Conservation (phyloP, 2,797 vertebrate genomes). For the Sebastes alutus region DNA sequence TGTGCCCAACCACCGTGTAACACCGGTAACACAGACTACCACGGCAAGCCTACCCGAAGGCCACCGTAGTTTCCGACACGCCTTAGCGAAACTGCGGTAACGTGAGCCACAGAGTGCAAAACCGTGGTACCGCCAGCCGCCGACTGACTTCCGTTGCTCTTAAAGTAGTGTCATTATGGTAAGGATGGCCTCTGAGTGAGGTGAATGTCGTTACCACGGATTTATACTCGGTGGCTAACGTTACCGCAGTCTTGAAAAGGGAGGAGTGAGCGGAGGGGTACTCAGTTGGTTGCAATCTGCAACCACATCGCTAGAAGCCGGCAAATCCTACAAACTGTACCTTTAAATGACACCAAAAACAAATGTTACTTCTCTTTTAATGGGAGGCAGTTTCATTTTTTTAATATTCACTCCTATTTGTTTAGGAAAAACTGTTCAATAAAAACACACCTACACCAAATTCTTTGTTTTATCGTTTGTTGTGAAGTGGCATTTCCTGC, state of each 20-base stretch:
- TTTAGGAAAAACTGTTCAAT: not conserved
- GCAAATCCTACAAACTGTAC: not conserved
- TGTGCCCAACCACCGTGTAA: no score
- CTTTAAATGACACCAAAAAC: constrained; percentile 8
- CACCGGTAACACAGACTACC: no score
- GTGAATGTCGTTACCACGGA: not conserved
- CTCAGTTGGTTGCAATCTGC: not conserved
- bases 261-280: not conserved
- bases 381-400: not conserved
- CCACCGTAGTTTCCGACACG: not conserved
- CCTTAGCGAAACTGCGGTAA: not conserved
- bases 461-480: not conserved
- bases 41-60: no score
- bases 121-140: not conserved
- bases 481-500: not conserved
- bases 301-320: not conserved
- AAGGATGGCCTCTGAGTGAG: not conserved
- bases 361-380: not conserved
- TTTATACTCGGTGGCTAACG: no score
- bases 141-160: not conserved
- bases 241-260: no score
- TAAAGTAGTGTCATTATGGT: not conserved
- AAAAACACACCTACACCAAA: not conserved
- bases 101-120: not conserved
- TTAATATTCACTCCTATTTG: not conserved